phyloP scores from a whole-genome alignment of 2,888 invertebrate genomes.

The Protula sp. region DNA sequence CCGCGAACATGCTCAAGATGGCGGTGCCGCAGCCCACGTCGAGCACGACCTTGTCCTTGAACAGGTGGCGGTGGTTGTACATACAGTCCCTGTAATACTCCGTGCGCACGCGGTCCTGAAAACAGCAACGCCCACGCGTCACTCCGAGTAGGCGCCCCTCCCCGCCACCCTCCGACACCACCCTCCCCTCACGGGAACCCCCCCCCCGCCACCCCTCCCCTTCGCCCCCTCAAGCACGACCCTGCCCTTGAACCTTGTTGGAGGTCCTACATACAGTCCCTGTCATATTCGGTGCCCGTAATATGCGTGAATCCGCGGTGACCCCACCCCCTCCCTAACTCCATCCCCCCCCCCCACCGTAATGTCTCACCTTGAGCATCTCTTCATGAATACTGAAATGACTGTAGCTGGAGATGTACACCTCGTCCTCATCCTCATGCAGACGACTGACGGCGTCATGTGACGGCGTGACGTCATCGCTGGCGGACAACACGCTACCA shows the following conservation, averaged over 20 bases:
- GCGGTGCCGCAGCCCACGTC: constrained; percentile 61
- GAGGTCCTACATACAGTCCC: no score
- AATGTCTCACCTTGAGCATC: constrained; percentile 65
- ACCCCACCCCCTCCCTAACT: no score
- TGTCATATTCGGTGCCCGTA: background rate
- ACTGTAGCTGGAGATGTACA: constrained; percentile 68
- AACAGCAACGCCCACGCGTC: no score
- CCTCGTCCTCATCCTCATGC: constrained; percentile 60
- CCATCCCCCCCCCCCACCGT: no score
- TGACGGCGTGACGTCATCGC: background rate
- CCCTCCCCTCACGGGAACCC: no score
- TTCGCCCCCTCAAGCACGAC: no score
- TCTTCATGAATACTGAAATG: constrained; percentile 90
- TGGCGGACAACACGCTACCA: no score
- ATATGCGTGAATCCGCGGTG: no score
- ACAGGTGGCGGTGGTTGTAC: constrained; percentile 65
- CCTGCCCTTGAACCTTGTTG: no score
- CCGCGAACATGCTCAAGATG: constrained; percentile 83
- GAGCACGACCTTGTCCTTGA: constrained; percentile 69
- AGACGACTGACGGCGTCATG: constrained; percentile 24
- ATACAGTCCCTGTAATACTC: constrained; percentile 82
- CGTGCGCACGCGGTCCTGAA: constrained; percentile 62
- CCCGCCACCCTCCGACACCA: background rate
- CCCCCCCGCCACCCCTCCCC: no score
- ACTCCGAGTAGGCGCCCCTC: background rate